These are phyloP conservation scores for Pluvianellus socialis DNA, from an alignment of 2,113 vertebrate genomes.

Conservation along the genomic window DNA sequence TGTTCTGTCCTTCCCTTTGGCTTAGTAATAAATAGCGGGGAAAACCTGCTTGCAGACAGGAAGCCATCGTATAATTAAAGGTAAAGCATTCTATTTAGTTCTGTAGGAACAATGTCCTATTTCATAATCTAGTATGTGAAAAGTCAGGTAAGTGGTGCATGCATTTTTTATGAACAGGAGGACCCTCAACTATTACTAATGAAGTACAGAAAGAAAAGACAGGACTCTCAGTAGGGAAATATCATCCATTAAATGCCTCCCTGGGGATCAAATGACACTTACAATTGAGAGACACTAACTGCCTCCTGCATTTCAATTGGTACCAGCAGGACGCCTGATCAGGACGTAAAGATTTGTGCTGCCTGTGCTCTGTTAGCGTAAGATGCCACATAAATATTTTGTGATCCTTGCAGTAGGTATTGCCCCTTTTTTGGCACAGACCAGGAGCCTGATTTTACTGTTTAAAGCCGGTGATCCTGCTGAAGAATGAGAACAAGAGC, in stretches of 20 bases:
- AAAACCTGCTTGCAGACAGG: neutral
- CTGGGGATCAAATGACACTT: slow-evolving; percentile 45
- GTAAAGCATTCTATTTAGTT: neutral
- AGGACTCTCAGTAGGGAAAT: slow-evolving; percentile 43
- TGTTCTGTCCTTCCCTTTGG: neutral
- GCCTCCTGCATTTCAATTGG: slow-evolving; percentile 15
- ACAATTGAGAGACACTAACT: slow-evolving; percentile 39
- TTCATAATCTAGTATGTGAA: neutral
- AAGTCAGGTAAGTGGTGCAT: slow-evolving; percentile 9
- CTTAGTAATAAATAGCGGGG: neutral
- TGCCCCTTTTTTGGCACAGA: neutral
- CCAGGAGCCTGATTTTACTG: neutral
- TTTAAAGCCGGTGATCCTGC: neutral
- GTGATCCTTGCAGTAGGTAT: slow-evolving; percentile 22
- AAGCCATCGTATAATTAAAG: neutral
- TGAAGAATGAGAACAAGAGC: neutral
- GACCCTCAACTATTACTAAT: slow-evolving; percentile 22
- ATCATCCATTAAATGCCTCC: slow-evolving; percentile 48
- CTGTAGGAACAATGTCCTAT: neutral
- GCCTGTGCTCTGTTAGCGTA: neutral
- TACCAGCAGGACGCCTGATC: slow-evolving; percentile 45
- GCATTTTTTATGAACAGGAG: slow-evolving; percentile 37
- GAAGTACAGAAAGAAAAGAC: slow-evolving; percentile 32
- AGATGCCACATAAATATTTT: slow-evolving; percentile 35
- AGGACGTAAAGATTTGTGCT: slow-evolving; percentile 29